Percentiles rank a stretch among this genome's conserved stretches.
Evolutionary conservation across 2,888 invertebrate genomes (phyloP).

Genomic region (Drosophila pseudotalamancana): DNA sequence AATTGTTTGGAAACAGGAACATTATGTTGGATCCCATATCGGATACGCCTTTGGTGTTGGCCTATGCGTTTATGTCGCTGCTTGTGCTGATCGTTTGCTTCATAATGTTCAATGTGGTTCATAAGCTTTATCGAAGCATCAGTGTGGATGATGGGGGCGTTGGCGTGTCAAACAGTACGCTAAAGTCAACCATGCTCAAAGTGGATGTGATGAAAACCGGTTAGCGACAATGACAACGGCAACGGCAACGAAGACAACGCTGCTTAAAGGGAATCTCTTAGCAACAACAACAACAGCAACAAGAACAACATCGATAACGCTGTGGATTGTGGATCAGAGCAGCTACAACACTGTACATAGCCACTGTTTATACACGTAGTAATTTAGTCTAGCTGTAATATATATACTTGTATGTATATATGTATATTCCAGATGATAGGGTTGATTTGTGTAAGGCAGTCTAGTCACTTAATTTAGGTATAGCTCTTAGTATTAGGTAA

Average conservation of each 20-base stretch:
- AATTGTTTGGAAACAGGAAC: background rate
- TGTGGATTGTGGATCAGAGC: constrained; percentile 14
- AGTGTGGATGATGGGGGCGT: constrained; percentile 10
- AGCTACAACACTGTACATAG: constrained; percentile 42
- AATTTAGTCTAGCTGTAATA: constrained; percentile 37
- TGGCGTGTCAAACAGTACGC: constrained; percentile 24
- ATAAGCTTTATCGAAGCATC: constrained; percentile 77
- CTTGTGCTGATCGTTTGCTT: constrained; percentile 81
- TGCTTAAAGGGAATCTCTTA: constrained; percentile 42
- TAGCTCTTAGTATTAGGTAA: constrained; percentile 40
- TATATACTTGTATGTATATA: constrained; percentile 21
- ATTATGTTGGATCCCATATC: constrained; percentile 80
- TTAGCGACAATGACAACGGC: constrained; percentile 32
- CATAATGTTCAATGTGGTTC: constrained; percentile 82
- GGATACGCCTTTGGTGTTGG: constrained; percentile 82
- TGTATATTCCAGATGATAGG: constrained; percentile 7
- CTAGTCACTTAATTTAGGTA: constrained; percentile 69
- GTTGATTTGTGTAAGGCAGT: constrained; percentile 4
- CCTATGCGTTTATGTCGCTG: constrained; percentile 82
- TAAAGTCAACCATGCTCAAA: constrained; percentile 61
- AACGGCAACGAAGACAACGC: background rate
- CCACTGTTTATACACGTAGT: constrained; percentile 11
- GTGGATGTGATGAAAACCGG: constrained; percentile 70
- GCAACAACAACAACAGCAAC: background rate
- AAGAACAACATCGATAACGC: background rate